Percentiles rank a stretch among this genome's conserved stretches.
Evolutionary conservation across 2,888 invertebrate genomes (phyloP).

Genomic region (Octodonta nipae): DNA sequence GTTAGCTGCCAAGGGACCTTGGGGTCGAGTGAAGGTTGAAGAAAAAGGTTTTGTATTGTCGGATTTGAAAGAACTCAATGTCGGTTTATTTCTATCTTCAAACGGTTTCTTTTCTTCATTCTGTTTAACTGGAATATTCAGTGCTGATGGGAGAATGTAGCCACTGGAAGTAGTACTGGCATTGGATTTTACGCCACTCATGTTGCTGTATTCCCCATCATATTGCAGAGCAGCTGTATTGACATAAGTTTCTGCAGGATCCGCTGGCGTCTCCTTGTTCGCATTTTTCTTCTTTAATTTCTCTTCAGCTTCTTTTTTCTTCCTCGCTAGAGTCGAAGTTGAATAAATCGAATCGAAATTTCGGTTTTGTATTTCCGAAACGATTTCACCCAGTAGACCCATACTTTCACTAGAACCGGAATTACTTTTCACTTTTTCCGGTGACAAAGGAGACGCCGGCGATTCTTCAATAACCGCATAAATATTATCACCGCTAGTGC

Average conservation of each 20-base stretch:
- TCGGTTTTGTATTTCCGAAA: slow-evolving; percentile 72
- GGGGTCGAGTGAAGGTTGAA: slow-evolving; percentile 19
- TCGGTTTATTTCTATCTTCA: slow-evolving; percentile 12
- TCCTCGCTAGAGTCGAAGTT: slow-evolving; percentile 54
- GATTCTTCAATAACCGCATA: slow-evolving; percentile 78
- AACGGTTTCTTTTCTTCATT: slow-evolving; percentile 7
- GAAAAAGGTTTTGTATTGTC: slow-evolving; percentile 20
- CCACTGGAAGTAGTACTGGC: slow-evolving; percentile 55
- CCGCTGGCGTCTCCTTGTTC: slow-evolving; percentile 17
- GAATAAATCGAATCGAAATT: slow-evolving; percentile 82
- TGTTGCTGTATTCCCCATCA: slow-evolving; percentile 51
- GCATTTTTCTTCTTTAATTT: too few species aligned
- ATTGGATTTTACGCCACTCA: slow-evolving; percentile 35
- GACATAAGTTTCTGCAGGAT: slow-evolving; percentile 42
- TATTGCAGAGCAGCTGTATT: slow-evolving; percentile 39
- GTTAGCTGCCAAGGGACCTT: slow-evolving; percentile 17
- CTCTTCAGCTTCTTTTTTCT: slow-evolving; percentile 41
- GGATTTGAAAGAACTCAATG: slow-evolving; percentile 24
- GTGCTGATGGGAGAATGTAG: slow-evolving; percentile 58
- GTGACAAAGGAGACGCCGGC: slow-evolving; percentile 32
- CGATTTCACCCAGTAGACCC: slow-evolving; percentile 74
- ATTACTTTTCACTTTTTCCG: slow-evolving; percentile 27
- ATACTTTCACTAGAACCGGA: slow-evolving; percentile 53
- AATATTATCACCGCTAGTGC: slow-evolving; percentile 55
- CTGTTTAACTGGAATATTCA: slow-evolving; percentile 46